phyloP scores from a whole-genome alignment of 2,888 invertebrate genomes.

The Dinocampus coccinellae region DNA sequence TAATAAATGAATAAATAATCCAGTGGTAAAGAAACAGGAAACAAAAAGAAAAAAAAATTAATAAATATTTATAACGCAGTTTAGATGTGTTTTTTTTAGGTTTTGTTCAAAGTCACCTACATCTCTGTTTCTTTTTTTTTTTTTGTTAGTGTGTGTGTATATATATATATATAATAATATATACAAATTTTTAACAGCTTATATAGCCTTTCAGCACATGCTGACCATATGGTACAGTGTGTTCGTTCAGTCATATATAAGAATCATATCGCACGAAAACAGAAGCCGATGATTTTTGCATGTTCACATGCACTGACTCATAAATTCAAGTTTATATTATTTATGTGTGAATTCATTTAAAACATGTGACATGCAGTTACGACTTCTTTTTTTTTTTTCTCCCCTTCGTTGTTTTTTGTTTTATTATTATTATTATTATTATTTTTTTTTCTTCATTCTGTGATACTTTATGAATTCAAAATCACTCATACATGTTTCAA shows the following conservation, averaged over 20 bases:
- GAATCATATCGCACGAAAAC: neutral
- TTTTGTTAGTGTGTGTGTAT: neutral
- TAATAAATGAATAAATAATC: neutral
- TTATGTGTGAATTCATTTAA: no score
- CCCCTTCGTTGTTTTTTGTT: neutral
- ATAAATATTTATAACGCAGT: neutral
- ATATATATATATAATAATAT: constrained; percentile 3
- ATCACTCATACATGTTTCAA: constrained; percentile 6
- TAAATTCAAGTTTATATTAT: constrained; percentile 8
- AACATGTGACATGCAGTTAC: constrained; percentile 8
- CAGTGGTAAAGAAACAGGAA: neutral
- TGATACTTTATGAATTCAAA: neutral
- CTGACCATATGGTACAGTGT: constrained; percentile 48
- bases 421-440: no score
- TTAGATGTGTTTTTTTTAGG: neutral
- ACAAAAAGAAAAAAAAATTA: neutral
- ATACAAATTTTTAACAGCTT: neutral
- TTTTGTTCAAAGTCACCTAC: neutral
- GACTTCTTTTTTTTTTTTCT: neutral
- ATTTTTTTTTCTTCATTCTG: neutral
- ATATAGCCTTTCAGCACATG: constrained; percentile 46
- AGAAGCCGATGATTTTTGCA: constrained; percentile 5
- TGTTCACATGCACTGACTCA: neutral
- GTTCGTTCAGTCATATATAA: constrained; percentile 11
- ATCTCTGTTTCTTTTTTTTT: neutral